Evolutionary conservation across 2,113 vertebrate genomes (phyloP).

Genomic region (Eulemur macaco): DNA sequence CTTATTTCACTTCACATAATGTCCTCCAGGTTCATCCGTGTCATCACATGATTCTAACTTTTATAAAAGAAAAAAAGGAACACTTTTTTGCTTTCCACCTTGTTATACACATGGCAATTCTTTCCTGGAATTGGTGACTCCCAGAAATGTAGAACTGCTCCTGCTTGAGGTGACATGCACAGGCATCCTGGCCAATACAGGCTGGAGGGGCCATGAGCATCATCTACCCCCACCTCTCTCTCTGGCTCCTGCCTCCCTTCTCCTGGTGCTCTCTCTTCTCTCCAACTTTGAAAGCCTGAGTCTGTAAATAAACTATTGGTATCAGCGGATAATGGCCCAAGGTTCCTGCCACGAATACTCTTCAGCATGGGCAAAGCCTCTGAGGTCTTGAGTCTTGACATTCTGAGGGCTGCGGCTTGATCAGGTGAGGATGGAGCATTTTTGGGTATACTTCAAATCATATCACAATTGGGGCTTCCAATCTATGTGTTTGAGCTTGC

Average conservation of each 20-base stretch:
- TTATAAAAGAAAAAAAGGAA: background rate
- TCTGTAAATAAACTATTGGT: too few species aligned
- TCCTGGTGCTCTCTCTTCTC: background rate
- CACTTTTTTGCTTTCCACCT: background rate
- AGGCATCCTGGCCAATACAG: background rate
- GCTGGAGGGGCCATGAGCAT: rapidly evolving
- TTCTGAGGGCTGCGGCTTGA: background rate
- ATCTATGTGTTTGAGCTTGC: background rate
- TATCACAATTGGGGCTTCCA: background rate
- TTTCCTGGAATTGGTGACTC: background rate
- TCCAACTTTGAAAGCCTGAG: background rate
- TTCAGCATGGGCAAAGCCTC: too few species aligned
- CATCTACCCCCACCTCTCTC: background rate
- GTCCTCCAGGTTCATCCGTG: background rate
- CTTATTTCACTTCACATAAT: background rate
- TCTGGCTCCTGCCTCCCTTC: background rate
- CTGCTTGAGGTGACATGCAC: rapidly evolving
- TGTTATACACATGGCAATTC: background rate
- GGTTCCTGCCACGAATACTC: background rate
- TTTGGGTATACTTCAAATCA: background rate
- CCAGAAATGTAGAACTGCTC: background rate
- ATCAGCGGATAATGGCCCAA: background rate
- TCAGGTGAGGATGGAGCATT: too few species aligned
- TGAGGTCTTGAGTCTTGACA: background rate
- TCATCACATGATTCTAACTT: background rate